phyloP scores from a whole-genome alignment of 2,113 vertebrate genomes.

The Corythoichthys intestinalis region DNA sequence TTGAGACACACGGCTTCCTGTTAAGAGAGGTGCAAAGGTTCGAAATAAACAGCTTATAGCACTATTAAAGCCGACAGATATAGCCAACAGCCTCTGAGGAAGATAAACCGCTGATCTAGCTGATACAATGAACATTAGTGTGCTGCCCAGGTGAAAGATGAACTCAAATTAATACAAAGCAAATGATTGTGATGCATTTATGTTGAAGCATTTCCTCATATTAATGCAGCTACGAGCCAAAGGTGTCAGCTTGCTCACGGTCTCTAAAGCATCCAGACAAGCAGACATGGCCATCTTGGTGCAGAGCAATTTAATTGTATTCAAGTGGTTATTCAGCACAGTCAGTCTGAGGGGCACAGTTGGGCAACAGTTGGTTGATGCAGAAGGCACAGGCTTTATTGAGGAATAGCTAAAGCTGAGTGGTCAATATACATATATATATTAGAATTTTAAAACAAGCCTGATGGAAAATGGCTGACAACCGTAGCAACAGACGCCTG shows the following conservation, averaged over 20 bases:
- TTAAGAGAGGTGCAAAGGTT: slow-evolving; percentile 58
- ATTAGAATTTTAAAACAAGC: slow-evolving; percentile 1
- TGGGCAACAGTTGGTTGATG: slow-evolving; percentile 66
- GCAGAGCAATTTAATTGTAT: slow-evolving; percentile 38
- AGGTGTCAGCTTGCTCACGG: slow-evolving; percentile 61
- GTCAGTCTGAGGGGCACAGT: slow-evolving; percentile 54
- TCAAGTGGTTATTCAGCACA: slow-evolving; percentile 53
- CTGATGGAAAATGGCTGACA: slow-evolving; percentile 56
- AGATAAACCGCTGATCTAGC: slow-evolving; percentile 22
- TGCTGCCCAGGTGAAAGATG: slow-evolving; percentile 30
- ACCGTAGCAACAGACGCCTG: slow-evolving; percentile 67
- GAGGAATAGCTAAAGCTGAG: slow-evolving; percentile 59
- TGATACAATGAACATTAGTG: slow-evolving; percentile 27
- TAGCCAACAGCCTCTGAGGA: slow-evolving; percentile 17
- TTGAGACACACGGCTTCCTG: slow-evolving; percentile 63
- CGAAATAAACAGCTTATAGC: slow-evolving; percentile 66
- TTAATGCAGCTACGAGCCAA: slow-evolving; percentile 53
- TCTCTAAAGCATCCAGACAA: slow-evolving; percentile 49
- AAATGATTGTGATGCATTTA: slow-evolving; percentile 28
- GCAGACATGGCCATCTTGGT: slow-evolving; percentile 40
- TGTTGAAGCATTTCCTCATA: slow-evolving; percentile 48
- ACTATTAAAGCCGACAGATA: slow-evolving; percentile 49
- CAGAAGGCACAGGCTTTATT: slow-evolving; percentile 63
- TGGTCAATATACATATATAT: slow-evolving; percentile 30
- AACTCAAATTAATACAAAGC: slow-evolving; percentile 12